These are phyloP conservation scores for Phanerotoma sp. DNA, from an alignment of 2,888 invertebrate genomes.

Conservation along the genomic window DNA sequence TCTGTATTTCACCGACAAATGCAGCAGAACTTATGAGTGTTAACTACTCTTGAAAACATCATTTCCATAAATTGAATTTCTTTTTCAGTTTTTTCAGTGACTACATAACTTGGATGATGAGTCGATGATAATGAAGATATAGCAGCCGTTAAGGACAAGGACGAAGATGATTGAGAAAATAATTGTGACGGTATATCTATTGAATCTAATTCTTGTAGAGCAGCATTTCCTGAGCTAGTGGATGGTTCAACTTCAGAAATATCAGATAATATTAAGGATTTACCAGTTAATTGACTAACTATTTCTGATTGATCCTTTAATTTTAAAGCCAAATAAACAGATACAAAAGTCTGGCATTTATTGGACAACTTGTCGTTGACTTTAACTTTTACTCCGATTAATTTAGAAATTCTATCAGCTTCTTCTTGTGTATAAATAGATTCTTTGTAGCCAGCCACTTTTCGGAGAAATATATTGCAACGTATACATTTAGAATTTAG, in stretches of 20 bases:
- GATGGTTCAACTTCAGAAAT: too few species aligned
- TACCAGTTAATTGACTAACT: too few species aligned
- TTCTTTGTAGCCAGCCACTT: background rate
- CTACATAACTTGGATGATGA: background rate
- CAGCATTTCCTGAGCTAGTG: too few species aligned
- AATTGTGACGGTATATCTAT: too few species aligned
- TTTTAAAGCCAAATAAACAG: too few species aligned
- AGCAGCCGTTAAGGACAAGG: background rate
- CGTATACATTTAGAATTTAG: background rate
- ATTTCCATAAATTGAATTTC: background rate
- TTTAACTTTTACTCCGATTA: background rate
- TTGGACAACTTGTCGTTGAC: background rate
- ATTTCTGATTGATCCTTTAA: too few species aligned
- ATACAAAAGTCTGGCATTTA: too few species aligned
- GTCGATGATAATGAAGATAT: background rate
- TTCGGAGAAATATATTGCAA: background rate
- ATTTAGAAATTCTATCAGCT: background rate
- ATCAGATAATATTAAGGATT: too few species aligned
- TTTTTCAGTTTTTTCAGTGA: background rate
- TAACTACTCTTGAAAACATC: slow-evolving; percentile 1
- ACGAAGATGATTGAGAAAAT: background rate
- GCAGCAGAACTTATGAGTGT: slow-evolving; percentile 28
- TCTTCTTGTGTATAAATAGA: background rate
- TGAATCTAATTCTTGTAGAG: too few species aligned
- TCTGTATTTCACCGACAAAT: slow-evolving; percentile 20